These are phyloP conservation scores for Corapipo altera DNA, from an alignment of 2,113 vertebrate genomes.

Conservation along the genomic window DNA sequence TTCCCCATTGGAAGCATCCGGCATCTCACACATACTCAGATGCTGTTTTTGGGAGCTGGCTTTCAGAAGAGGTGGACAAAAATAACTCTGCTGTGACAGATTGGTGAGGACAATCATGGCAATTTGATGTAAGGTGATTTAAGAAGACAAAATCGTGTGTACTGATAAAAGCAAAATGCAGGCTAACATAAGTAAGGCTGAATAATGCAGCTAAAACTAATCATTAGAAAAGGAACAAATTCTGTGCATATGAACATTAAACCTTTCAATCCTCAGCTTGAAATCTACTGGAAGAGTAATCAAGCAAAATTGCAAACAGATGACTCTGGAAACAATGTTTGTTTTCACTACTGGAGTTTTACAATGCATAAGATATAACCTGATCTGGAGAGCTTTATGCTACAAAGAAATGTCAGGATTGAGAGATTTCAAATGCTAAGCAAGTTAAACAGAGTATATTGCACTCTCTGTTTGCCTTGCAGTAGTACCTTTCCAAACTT, in stretches of 20 bases:
- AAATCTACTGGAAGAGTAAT: constrained; percentile 9
- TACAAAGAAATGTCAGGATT: neutral
- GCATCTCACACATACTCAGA: neutral
- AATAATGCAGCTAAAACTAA: neutral
- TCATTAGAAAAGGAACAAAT: neutral
- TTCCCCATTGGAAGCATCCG: neutral
- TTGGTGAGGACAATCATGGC: neutral
- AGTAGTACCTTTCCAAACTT: neutral
- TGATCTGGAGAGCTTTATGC: constrained; percentile 31
- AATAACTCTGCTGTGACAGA: neutral
- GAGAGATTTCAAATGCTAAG: neutral
- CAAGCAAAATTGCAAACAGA: constrained; percentile 22
- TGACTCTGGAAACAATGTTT: neutral
- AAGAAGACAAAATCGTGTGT: neutral
- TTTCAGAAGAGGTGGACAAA: neutral
- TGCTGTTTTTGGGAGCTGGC: neutral
- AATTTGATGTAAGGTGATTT: neutral
- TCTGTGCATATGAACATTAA: neutral
- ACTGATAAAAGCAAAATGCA: neutral
- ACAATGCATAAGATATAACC: neutral
- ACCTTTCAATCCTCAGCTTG: neutral
- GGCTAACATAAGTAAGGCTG: neutral
- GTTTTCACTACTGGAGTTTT: constrained; percentile 23
- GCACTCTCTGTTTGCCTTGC: neutral
- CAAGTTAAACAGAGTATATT: constrained; percentile 35